A percentile compares a stretch with the other conserved stretches of the same genome.
phyloP scores from a whole-genome alignment of 2,888 invertebrate genomes.

The Therioaphis trifolii region DNA sequence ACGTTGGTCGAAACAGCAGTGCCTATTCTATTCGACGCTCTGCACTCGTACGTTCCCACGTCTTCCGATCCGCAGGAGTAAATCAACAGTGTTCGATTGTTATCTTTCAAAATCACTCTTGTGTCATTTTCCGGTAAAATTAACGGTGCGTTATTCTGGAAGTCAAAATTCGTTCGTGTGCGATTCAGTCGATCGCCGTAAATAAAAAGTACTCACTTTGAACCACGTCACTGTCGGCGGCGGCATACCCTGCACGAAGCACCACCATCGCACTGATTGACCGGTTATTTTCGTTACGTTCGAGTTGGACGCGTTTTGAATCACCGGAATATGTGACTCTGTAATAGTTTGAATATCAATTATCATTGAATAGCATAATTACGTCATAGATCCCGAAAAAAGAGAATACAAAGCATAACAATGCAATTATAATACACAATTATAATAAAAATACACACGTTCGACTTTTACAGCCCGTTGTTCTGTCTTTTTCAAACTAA shows the following conservation, averaged over 20 bases:
- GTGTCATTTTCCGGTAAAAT: slow-evolving; percentile 67
- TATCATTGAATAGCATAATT: no score
- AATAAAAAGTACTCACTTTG: slow-evolving; percentile 73
- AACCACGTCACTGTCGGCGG: slow-evolving; percentile 77
- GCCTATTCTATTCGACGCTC: slow-evolving; percentile 72
- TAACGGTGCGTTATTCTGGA: slow-evolving; percentile 67
- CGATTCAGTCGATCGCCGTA: no score
- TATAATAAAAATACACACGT: no score
- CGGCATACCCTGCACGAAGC: slow-evolving; percentile 74
- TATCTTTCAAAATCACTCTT: slow-evolving; percentile 67
- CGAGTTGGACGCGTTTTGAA: background rate
- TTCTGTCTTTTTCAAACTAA: no score
- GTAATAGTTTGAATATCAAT: no score
- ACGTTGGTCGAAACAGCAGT: slow-evolving; percentile 23
- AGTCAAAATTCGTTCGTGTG: slow-evolving; percentile 51
- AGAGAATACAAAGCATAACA: no score
- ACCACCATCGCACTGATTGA: slow-evolving; percentile 69
- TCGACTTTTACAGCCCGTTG: no score
- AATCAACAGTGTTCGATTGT: slow-evolving; percentile 71
- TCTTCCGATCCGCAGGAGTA: slow-evolving; percentile 72
- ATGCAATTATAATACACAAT: no score
- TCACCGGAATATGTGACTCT: background rate
- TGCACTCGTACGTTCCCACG: slow-evolving; percentile 74
- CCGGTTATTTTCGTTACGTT: slow-evolving; percentile 66
- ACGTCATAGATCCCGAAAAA: no score